Evolutionary conservation across 2,113 vertebrate genomes (phyloP).

Genomic region (Oreochromis spilurus): DNA sequence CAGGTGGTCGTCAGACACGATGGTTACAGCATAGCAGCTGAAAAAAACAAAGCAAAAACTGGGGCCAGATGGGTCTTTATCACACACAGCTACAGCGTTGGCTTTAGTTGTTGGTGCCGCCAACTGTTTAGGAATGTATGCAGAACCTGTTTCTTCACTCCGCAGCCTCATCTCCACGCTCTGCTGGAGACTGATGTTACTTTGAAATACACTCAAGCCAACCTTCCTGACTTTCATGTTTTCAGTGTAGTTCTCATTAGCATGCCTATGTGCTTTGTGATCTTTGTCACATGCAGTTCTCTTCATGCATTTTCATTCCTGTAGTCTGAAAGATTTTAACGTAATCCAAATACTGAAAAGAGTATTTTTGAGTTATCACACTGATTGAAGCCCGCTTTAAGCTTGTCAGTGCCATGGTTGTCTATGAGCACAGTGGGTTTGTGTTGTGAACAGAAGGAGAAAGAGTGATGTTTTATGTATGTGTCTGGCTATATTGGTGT

Average conservation of each 20-base stretch:
- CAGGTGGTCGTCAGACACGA: background rate
- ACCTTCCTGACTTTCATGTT: background rate
- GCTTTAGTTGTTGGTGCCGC: background rate
- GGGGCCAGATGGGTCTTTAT: background rate
- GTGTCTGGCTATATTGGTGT: background rate
- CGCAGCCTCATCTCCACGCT: background rate
- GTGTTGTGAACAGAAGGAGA: background rate
- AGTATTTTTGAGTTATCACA: background rate
- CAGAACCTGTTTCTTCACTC: background rate
- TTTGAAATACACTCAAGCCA: background rate
- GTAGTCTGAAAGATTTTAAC: background rate
- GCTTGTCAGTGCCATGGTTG: background rate
- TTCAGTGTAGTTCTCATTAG: background rate
- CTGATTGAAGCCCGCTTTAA: background rate
- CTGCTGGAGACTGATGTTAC: background rate
- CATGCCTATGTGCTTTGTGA: background rate
- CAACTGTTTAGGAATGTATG: background rate
- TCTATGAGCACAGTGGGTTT: background rate
- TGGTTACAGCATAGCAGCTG: background rate
- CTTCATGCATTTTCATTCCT: background rate
- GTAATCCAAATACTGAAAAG: background rate
- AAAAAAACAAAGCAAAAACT: background rate
- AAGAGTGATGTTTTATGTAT: background rate
- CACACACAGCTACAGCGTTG: background rate
- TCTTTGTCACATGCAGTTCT: background rate